Percentiles rank a stretch among this genome's conserved stretches.
Evolutionary conservation across 2,888 invertebrate species (phyloP).

Genomic region (Oconnorella tubifera): DNA sequence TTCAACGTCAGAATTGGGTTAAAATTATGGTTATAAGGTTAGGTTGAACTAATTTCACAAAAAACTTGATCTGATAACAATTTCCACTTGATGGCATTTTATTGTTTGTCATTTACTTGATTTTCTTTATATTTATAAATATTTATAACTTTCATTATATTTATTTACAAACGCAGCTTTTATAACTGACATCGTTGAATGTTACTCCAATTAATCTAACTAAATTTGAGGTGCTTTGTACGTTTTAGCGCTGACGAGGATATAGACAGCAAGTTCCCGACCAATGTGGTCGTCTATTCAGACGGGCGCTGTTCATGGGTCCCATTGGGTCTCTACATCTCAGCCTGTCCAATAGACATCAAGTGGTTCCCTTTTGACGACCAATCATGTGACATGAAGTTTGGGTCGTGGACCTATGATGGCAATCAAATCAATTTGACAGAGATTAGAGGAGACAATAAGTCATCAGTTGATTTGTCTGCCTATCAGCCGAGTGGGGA

Average conservation of each 20-base stretch:
- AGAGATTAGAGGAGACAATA: neutral
- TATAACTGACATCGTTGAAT: no score
- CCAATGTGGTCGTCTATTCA: conserved; percentile 35
- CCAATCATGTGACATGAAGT: conserved; percentile 39
- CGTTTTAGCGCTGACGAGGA: conserved; percentile 39
- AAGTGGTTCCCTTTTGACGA: conserved; percentile 40
- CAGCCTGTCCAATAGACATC: conserved; percentile 38
- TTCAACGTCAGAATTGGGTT: no score
- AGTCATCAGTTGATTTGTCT: conserved; percentile 31
- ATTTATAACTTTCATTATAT: no score
- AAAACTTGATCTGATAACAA: no score
- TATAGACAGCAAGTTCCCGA: conserved; percentile 39
- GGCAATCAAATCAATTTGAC: conserved; percentile 38
- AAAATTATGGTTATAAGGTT: no score
- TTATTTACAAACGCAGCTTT: no score
- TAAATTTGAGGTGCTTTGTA: no score
- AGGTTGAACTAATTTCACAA: no score
- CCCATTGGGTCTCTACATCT: conserved; percentile 38
- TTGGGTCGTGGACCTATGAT: conserved; percentile 41
- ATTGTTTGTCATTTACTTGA: no score
- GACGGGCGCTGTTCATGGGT: conserved; percentile 35
- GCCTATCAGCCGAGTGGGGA: conserved; percentile 38
- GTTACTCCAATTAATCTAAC: no score
- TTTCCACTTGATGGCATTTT: no score
- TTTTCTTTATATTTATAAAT: no score